These are phyloP conservation scores for Schizopygopsis malacanthus DNA, from an alignment of 2,797 vertebrate genomes.

Conservation along the genomic window DNA sequence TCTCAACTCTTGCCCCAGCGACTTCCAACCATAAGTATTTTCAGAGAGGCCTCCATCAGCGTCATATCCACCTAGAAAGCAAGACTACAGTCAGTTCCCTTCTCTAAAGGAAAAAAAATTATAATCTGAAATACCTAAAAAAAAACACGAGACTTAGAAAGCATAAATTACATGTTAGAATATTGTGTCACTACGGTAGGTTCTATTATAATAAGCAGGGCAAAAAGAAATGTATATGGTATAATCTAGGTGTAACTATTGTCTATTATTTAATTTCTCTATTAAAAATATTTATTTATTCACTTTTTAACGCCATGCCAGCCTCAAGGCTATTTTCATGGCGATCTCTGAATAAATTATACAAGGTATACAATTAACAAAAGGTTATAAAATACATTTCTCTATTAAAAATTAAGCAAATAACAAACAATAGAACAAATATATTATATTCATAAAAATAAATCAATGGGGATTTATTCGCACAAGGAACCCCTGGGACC, in stretches of 20 bases:
- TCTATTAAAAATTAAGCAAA: not conserved
- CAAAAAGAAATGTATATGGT: not conserved
- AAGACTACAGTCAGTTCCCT: not conserved
- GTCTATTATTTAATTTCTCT: not conserved
- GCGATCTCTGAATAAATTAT: no score
- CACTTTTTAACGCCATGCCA: no score
- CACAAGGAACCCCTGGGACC: slow-evolving; percentile 23
- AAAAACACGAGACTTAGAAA: not conserved
- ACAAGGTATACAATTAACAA: no score
- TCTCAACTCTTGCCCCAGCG: slow-evolving; percentile 99
- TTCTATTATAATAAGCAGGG: not conserved
- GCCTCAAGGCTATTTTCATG: no score
- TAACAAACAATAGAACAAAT: not conserved
- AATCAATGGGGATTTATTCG: not conserved
- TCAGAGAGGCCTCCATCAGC: slow-evolving; percentile 95
- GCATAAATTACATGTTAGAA: not conserved
- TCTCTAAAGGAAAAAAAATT: not conserved
- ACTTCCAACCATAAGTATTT: slow-evolving; percentile 99
- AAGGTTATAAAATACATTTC: no score
- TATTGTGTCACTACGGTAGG: not conserved
- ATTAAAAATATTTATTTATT: not conserved
- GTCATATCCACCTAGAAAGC: slow-evolving; percentile 88
- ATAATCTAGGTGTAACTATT: not conserved
- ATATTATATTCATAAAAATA: no score
- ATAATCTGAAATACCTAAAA: not conserved